Conservation (phyloP, 2,113 vertebrate genomes). For the Sphaerodactylus townsendi region DNA sequence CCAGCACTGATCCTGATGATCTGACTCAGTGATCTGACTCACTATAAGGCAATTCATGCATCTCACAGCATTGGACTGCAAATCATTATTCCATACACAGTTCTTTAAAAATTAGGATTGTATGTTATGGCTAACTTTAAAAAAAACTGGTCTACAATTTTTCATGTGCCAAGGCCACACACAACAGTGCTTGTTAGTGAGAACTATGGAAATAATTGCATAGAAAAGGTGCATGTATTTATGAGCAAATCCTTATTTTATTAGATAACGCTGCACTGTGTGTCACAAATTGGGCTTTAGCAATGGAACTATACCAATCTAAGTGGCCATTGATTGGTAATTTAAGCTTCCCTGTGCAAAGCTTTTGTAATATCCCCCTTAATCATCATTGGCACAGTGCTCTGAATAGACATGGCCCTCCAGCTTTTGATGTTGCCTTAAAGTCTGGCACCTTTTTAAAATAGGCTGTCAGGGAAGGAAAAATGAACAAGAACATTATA, state of each 20-base stretch:
- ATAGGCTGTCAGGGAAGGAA: slow-evolving; percentile 73
- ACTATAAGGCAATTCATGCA: too few species aligned
- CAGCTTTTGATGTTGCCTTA: slow-evolving; percentile 67
- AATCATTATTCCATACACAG: too few species aligned
- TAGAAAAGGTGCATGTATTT: background rate
- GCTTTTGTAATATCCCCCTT: slow-evolving; percentile 61
- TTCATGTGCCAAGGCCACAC: too few species aligned
- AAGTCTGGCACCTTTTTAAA: slow-evolving; percentile 73
- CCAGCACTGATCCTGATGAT: too few species aligned
- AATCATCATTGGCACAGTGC: slow-evolving; percentile 55
- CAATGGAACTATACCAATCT: background rate
- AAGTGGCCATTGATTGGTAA: background rate
- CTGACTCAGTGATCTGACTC: too few species aligned
- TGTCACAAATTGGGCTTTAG: background rate
- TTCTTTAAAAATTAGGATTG: too few species aligned
- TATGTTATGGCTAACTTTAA: too few species aligned
- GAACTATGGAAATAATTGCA: too few species aligned
- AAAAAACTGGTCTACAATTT: too few species aligned
- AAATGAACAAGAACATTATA: slow-evolving; percentile 78
- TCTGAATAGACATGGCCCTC: slow-evolving; percentile 61
- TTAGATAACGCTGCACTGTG: background rate
- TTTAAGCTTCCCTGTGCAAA: slow-evolving; percentile 6
- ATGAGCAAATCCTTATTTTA: background rate
- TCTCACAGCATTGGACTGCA: too few species aligned
- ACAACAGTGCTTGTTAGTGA: too few species aligned